Conservation (phyloP, 2,797 vertebrate species). For the Tenualosa thibaudeaui region DNA sequence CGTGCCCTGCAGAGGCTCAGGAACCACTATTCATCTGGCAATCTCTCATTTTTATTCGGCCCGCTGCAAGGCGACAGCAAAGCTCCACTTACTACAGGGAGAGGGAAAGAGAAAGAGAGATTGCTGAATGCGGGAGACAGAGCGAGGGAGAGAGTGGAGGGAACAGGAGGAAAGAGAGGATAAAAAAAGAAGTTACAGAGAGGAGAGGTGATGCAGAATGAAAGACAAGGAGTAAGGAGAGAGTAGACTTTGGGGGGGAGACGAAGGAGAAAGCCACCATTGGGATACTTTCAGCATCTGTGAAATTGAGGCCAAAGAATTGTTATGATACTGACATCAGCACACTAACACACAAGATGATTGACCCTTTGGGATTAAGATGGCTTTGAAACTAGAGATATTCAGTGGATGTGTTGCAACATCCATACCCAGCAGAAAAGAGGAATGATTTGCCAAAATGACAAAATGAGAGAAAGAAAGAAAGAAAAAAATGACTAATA, state of each 20-base stretch:
- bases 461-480: neutral
- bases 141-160: neutral
- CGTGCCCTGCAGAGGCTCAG: conserved; percentile 42
- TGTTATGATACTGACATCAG: neutral
- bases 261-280: conserved; percentile 26
- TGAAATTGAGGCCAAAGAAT: conserved; percentile 20
- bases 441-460: neutral
- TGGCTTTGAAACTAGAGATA: neutral
- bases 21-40: conserved; percentile 45
- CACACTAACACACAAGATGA: neutral
- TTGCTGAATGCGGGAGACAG: neutral
- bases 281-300: conserved; percentile 26
- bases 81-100: conserved; percentile 25
- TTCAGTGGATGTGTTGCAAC: neutral
- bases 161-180: neutral
- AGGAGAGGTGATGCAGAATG: neutral
- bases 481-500: neutral
- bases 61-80: conserved; percentile 32
- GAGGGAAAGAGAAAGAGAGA: neutral
- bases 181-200: neutral
- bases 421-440: neutral
- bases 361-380: neutral
- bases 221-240: neutral
- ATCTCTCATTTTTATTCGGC: conserved; percentile 38
- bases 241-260: neutral